Conservation (phyloP, 2,888 invertebrate species). For the Gasteruption jaculator region DNA sequence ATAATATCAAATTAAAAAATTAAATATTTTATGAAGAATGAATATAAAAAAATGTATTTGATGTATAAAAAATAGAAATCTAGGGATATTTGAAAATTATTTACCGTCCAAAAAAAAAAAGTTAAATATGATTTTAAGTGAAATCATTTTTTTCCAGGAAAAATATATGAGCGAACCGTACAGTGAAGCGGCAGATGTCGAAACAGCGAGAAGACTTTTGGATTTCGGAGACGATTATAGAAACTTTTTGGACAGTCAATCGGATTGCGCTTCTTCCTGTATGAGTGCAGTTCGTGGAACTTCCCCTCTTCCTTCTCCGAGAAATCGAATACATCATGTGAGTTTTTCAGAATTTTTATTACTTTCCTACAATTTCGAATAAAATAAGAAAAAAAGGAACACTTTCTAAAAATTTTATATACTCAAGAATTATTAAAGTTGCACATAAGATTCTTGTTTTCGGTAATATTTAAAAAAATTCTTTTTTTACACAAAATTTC, state of each 20-base stretch:
- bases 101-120: constrained; percentile 4
- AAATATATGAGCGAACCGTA: constrained; percentile 89
- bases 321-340: constrained; percentile 43
- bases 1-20: no score
- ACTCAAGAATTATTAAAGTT: no score
- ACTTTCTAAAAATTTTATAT: no score
- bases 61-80: neutral
- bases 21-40: neutral
- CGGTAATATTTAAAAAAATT: no score
- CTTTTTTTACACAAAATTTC: no score
- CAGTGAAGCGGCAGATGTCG: constrained; percentile 82
- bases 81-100: neutral
- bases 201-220: constrained; percentile 74
- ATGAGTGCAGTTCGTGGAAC: constrained; percentile 61
- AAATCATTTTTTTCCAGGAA: constrained; percentile 68
- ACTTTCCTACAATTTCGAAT: constrained; percentile 27
- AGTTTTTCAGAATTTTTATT: constrained; percentile 33
- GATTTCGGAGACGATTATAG: constrained; percentile 91
- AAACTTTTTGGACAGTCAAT: constrained; percentile 84
- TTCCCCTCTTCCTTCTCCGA: constrained; percentile 51
- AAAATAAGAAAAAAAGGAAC: constrained; percentile 12
- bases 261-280: constrained; percentile 81
- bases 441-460: no score
- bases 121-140: no score
- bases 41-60: neutral